Base-by-base conservation (phyloP, 2,113 vertebrate genomes). In the Delphinapterus leucas region DNA sequence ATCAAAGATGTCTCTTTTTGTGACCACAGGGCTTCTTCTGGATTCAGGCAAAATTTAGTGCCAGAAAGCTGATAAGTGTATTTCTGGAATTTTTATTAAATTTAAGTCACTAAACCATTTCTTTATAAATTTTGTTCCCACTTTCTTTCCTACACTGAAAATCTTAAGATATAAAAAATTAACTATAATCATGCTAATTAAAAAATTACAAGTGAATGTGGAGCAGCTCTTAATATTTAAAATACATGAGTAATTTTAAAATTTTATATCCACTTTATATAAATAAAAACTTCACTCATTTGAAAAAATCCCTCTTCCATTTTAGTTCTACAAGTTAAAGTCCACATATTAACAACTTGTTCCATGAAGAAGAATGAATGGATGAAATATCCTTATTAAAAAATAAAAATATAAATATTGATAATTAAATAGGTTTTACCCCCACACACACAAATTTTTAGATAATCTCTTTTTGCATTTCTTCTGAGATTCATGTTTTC, bases 61-160 rank as follows among this genome's bases (percentile, higher is more conserved):
- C 14, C 87, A 79, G 49, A 84, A 93, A 95, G 21, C 33, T 68
- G 10, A 76, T 1, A 88, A 33, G 44, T 47, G 2, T 81, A 60
- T 68, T 91, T 88, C n/a, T 68, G 74, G 23, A 96, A 82, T 79
- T 20, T 89, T 81, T 95, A 94, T 87, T 83, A 80, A 92, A 73
- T 86, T 94, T 77, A 81, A 93, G 33, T 89, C 83, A 92, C 38
- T 92, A 87, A 95, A 36, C 31, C 11, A 70, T 90, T 90, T 21
- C 44, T 97, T 77, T 38, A 28, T 55, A 85, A 76, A 17, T n/a
- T 67, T 83, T 49, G 49, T 17, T 12, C 36, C 17, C 5, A 67
- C 17, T 70, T 83, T 86, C 13, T 61, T 61, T n/a, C 14, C n/a
- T 92, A 55, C 3, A 28, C 12, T 80, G 74, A 87, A 97, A 76